These are phyloP conservation scores for Calameuta idolon DNA, from an alignment of 2,888 invertebrate genomes.

Conservation along the genomic window DNA sequence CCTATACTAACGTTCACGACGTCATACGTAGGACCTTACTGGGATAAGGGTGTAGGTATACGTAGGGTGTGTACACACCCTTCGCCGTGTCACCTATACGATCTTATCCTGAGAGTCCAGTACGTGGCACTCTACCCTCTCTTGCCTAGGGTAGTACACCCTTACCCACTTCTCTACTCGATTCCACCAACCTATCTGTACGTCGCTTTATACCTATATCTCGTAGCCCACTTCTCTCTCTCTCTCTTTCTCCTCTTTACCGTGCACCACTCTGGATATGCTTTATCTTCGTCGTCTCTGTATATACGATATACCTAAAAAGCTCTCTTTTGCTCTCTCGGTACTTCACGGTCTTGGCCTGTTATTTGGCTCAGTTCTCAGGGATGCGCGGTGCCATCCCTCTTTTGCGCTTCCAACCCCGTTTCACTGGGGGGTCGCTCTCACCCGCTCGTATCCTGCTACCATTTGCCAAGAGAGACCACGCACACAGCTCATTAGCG, in stretches of 20 bases:
- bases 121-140: slow-evolving; percentile 21
- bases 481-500: neutral
- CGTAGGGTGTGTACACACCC: slow-evolving; percentile 2
- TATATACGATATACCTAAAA: neutral
- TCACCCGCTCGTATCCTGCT: neutral
- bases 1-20: slow-evolving; percentile 33
- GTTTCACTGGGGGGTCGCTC: neutral
- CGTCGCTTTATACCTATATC: neutral
- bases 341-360: slow-evolving; percentile 26
- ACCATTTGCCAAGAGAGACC: neutral
- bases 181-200: too few species aligned
- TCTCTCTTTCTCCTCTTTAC: slow-evolving; percentile 8
- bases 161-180: slow-evolving; percentile 21
- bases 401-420: neutral
- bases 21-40: neutral
- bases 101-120: neutral
- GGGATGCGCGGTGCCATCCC: neutral
- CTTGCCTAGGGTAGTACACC: neutral
- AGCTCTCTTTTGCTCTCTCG: slow-evolving; percentile 10
- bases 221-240: slow-evolving; percentile 16
- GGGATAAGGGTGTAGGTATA: neutral
- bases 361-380: slow-evolving; percentile 44
- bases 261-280: neutral
- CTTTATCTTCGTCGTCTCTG: neutral
- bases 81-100: slow-evolving; percentile 20